Conservation (phyloP, 2,113 vertebrate genomes). For the Electrona antarctica region DNA sequence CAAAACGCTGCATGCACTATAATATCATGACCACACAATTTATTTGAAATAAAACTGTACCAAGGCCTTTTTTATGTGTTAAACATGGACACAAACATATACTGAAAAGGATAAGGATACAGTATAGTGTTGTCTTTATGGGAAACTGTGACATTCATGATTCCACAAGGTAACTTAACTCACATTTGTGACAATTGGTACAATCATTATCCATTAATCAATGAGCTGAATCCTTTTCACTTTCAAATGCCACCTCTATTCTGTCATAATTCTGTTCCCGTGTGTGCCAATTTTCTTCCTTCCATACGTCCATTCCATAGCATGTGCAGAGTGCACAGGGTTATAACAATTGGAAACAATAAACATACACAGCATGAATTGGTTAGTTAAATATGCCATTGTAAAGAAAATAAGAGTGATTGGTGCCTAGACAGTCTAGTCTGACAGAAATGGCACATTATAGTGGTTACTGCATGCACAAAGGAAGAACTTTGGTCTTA, state of each 20-base stretch:
- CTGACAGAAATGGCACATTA: conserved; percentile 41
- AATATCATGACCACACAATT: conserved; percentile 34
- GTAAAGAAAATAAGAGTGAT: neutral
- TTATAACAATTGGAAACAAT: neutral
- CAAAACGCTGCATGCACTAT: no score
- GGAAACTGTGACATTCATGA: neutral
- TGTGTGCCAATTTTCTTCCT: conserved; percentile 13
- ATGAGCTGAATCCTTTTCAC: conserved; percentile 43
- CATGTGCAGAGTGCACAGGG: conserved; percentile 26
- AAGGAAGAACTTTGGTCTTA: conserved; percentile 58
- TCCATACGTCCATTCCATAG: neutral
- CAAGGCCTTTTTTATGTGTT: neutral
- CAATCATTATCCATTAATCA: conserved; percentile 56
- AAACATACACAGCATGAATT: neutral
- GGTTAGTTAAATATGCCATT: neutral
- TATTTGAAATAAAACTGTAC: conserved; percentile 51
- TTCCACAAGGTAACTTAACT: conserved; percentile 6
- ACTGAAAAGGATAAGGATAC: no score
- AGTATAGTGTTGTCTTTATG: no score
- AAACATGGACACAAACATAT: conserved; percentile 26
- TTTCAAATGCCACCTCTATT: conserved; percentile 57
- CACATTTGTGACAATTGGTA: conserved; percentile 47
- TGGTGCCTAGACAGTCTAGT: neutral
- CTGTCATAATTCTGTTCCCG: conserved; percentile 25
- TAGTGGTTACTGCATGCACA: conserved; percentile 34